These are phyloP conservation scores for Dicaeum eximium DNA, from an alignment of 2,113 vertebrate genomes.

Conservation along the genomic window DNA sequence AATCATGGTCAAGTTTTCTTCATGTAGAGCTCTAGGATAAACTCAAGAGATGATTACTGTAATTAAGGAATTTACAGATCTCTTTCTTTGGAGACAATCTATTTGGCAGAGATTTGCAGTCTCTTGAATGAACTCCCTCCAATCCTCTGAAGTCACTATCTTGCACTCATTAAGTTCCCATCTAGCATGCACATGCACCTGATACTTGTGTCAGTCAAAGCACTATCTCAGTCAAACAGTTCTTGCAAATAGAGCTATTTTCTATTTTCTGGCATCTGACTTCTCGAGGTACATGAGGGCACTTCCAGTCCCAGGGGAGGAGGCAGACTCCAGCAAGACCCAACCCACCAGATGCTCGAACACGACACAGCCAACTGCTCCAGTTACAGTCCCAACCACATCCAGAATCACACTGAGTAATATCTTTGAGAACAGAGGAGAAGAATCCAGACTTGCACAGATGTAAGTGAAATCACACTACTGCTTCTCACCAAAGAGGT, in stretches of 20 bases:
- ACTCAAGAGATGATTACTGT: slow-evolving; percentile 21
- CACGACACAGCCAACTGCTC: neutral
- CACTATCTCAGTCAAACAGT: accelerated
- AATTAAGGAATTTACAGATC: slow-evolving; percentile 40
- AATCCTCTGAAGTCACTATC: neutral
- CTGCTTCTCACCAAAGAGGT: neutral
- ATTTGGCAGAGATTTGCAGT: neutral
- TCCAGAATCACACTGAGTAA: neutral
- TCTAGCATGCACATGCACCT: neutral
- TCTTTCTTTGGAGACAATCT: neutral
- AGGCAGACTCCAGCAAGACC: neutral
- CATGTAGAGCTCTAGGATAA: slow-evolving; percentile 14
- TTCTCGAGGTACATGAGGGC: neutral
- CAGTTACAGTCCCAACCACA: neutral
- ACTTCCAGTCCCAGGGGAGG: neutral
- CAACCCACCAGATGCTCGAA: neutral
- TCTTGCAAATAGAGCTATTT: neutral
- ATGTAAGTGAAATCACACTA: neutral
- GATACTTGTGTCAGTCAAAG: neutral
- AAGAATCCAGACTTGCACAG: neutral
- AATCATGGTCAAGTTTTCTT: slow-evolving; percentile 26
- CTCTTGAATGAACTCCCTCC: neutral
- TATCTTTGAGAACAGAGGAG: neutral
- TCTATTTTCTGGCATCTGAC: neutral
- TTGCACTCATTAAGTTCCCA: neutral